Base-by-base conservation (phyloP, 2,888 invertebrate species). In the Notocelia uddmanniana region DNA sequence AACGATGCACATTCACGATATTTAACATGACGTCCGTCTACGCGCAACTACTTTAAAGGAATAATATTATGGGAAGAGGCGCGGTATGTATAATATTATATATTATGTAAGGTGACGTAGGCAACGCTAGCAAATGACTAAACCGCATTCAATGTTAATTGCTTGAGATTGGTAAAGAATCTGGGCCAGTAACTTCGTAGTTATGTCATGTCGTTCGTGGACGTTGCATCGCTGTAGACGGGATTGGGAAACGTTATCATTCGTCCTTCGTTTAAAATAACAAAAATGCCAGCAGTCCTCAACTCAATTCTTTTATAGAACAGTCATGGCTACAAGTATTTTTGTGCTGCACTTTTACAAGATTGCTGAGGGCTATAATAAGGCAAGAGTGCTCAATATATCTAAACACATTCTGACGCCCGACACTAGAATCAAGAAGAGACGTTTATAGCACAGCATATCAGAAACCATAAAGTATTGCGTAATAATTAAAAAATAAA, bases 141-240 rank as follows among this genome's bases (percentile, higher is more conserved):
- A 67, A 55, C 72, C 1, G 55, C 37, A 62, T 72, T 72, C 55
- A 68, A 68, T 72, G 72, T 72, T 57, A 72, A 72, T 72, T 68
- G 67, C 67, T 60, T 67, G 62, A 62, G 67, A 71, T 68, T 62
- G 62, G 57, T 54, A 34, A 68, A 55, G 55, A 68, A 72, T 62
- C 62, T 68, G 55, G 72, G 62, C 48, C 68, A 63, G 57, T 58
- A 37, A 59, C 26, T 50, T 41, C 41, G 41, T 23, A 63, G 55
- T 57, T 15, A 26, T n/a, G 26, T 31, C 8, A 31, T 57, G 55
- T 66, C 66, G 18, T 69, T 60, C 18, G 59, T 41, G 48, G n/a
- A 11, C 52, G n/a, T 64, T 59, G 64, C 37, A 55, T 15, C 13
- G 37, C 19, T 54, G 45, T 50, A 23, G 23, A 69, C 37, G 50